These are phyloP conservation scores for Mormyrus proboscirostris DNA, from an alignment of 2,797 vertebrate genomes.

Conservation along the genomic window DNA sequence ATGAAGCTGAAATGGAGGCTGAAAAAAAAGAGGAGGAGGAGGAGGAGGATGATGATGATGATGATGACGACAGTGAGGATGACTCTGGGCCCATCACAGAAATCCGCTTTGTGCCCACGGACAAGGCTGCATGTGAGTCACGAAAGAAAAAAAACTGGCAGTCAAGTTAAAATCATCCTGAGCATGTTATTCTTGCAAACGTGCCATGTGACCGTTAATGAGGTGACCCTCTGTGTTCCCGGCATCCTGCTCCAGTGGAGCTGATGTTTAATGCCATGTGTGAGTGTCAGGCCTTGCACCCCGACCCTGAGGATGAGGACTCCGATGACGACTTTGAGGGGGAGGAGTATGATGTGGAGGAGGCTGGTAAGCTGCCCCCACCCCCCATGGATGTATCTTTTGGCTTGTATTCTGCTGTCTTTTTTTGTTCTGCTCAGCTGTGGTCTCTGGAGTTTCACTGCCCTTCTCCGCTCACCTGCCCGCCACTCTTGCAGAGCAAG, in stretches of 20 bases:
- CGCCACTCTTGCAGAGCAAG: slow-evolving; percentile 63
- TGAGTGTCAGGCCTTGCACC: slow-evolving; percentile 91
- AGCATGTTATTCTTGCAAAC: not conserved
- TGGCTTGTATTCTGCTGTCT: too few species aligned
- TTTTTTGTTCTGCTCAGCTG: not conserved
- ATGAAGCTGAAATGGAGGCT: slow-evolving; percentile 48
- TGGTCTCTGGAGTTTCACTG: too few species aligned
- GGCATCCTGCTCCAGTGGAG: slow-evolving; percentile 70
- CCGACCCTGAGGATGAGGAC: slow-evolving; percentile 85
- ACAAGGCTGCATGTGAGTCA: slow-evolving; percentile 78
- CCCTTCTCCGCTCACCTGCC: not conserved
- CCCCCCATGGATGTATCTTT: not conserved
- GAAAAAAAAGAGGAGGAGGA: slow-evolving; percentile 62
- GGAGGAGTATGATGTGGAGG: slow-evolving; percentile 89
- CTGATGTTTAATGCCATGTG: slow-evolving; percentile 94
- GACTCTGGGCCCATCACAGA: slow-evolving; percentile 76
- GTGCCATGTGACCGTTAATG: not conserved
- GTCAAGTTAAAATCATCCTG: not conserved
- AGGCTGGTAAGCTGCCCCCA: slow-evolving; percentile 66
- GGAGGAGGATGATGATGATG: slow-evolving; percentile 56
- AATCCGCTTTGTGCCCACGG: slow-evolving; percentile 85
- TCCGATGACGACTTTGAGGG: slow-evolving; percentile 86
- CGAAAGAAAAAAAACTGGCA: not conserved
- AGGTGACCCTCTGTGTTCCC: not conserved
- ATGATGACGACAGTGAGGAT: slow-evolving; percentile 58